Evolutionary conservation across 1,140 invertebrate species (phyloP).

Genomic region (Drosophila teissieri): DNA sequence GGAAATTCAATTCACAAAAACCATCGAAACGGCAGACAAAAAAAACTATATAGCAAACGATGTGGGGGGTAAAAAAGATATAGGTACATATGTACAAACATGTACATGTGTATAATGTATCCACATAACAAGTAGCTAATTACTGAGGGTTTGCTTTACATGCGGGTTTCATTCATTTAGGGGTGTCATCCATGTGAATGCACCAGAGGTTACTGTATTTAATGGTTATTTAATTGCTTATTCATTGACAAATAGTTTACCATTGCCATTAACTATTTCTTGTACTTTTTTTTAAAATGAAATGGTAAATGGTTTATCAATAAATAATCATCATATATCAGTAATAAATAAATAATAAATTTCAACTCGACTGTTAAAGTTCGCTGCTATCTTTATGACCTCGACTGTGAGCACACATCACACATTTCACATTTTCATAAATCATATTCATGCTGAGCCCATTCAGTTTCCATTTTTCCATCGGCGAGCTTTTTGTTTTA

Average conservation of each 20-base stretch:
- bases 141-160: conserved; percentile 10
- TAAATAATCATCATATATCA: too few species aligned
- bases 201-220: conserved; percentile 14
- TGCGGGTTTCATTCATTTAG: conserved; percentile 6
- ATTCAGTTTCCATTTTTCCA: conserved; percentile 32
- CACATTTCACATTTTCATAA: background rate
- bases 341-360: too few species aligned
- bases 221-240: conserved; percentile 29
- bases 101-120: background rate
- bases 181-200: background rate
- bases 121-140: conserved; percentile 18
- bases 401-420: conserved; percentile 10
- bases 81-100: background rate
- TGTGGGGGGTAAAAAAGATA: background rate
- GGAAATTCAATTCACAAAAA: conserved; percentile 78
- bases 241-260: conserved; percentile 13
- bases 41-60: conserved; percentile 22
- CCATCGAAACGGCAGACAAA: conserved; percentile 26
- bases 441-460: conserved; percentile 23
- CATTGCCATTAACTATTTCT: too few species aligned
- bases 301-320: background rate
- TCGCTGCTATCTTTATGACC: conserved; percentile 31
- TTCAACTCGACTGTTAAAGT: background rate
- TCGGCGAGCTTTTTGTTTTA: conserved; percentile 24
- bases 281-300: background rate